Evolutionary conservation across 35 echinoderm and acorn worm species (phyloP).

Genomic region (Ptychodera flava): DNA sequence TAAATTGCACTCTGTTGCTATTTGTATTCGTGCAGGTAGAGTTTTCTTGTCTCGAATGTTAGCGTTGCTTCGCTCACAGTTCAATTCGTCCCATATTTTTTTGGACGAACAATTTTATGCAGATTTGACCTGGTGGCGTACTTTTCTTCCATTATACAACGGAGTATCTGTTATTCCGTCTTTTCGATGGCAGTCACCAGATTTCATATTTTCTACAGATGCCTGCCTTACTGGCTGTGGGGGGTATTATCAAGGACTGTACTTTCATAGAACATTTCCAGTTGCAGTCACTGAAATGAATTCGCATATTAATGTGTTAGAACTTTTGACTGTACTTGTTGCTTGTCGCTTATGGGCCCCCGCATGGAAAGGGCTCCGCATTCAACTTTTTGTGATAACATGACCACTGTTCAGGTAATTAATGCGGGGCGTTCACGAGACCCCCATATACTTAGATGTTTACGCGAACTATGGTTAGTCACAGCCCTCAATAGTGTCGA

Average conservation of each 20-base stretch:
- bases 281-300: neutral
- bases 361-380: neutral
- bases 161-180: too few relatives aligned
- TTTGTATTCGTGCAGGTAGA: too few relatives aligned
- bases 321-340: neutral
- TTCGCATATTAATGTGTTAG: neutral
- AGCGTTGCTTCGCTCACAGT: too few relatives aligned
- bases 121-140: neutral
- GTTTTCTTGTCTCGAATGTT: too few relatives aligned
- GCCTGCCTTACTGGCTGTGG: too few relatives aligned
- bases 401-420: neutral
- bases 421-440: neutral
- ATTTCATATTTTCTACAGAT: too few relatives aligned
- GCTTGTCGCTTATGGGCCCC: neutral
- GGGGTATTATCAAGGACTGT: neutral
- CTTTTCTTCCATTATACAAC: too few relatives aligned
- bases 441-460: neutral
- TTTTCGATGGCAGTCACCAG: too few relatives aligned
- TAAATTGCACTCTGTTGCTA: too few relatives aligned
- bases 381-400: neutral
- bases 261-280: neutral
- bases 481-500: neutral
- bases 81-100: too few relatives aligned
- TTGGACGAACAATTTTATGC: too few relatives aligned
- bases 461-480: neutral